Evolutionary conservation across 1,140 invertebrate genomes (phyloP).

Genomic region (Calosoma granatense): DNA sequence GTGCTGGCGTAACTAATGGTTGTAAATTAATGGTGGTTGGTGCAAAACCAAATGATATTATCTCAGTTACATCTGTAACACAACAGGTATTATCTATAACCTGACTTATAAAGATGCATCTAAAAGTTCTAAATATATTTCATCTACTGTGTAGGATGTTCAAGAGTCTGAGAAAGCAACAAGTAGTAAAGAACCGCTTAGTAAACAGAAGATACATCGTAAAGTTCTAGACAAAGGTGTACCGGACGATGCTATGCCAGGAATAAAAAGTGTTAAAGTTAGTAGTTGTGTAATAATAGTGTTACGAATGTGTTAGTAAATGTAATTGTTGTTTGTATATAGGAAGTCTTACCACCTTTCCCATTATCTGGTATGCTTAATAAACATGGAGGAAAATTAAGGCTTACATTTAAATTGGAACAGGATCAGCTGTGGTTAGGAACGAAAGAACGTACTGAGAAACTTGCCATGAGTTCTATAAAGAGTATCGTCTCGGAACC

Average conservation of each 20-base stretch:
- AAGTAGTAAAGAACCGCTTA: conserved; percentile 65
- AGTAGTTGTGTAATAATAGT: conserved; percentile 14
- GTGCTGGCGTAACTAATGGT: conserved; percentile 70
- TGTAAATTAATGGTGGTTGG: conserved; percentile 90
- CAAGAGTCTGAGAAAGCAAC: conserved; percentile 45
- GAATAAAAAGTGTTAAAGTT: conserved; percentile 71
- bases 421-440: conserved; percentile 88
- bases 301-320: no score
- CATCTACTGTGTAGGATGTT: conserved; percentile 28
- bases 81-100: conserved; percentile 47
- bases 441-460: conserved; percentile 89
- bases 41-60: conserved; percentile 80
- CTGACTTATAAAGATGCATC: conserved; percentile 7
- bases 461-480: conserved; percentile 84
- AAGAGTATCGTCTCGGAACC: conserved; percentile 74
- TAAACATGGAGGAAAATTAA: conserved; percentile 84
- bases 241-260: conserved; percentile 83
- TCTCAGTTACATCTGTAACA: conserved; percentile 63
- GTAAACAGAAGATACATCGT: conserved; percentile 75
- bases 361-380: conserved; percentile 87
- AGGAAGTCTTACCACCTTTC: conserved; percentile 72
- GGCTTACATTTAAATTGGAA: conserved; percentile 88
- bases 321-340: conserved; percentile 23
- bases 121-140: neutral
- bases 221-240: conserved; percentile 86